Base-by-base conservation (phyloP, 1,140 invertebrate genomes). In the Bombyx mori region DNA sequence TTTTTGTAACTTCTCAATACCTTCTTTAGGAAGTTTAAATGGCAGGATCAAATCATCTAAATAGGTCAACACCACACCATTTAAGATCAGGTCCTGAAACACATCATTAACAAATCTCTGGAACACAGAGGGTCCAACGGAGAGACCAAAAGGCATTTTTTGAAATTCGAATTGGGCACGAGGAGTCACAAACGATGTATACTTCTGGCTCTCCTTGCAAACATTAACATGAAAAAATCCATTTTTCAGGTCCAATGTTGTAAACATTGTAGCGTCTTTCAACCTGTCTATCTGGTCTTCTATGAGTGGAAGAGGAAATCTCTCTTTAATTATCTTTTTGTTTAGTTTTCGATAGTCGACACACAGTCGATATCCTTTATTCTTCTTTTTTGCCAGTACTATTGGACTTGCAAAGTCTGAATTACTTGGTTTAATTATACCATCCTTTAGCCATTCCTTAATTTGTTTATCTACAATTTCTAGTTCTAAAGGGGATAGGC, bases 141-240 rank as follows among this genome's bases (percentile, higher is more conserved):
- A 62, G 0, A 82, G 18, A 3, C 75, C 77, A 57, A 75, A 82
- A 9, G 75, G 73, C 65, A 80, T 69, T 52, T 62, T 62, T 0
- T 52, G 26, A 46, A 73, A 84, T 49, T 79, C 69, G 48, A 65
- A 81, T 52, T 76, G 75, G 0, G 72, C 77, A 46, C 65, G 52
- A 42, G 69, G 59, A 10, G 72, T 80, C 9, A 66, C 68, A 54
- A 89, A 88, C 0, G 80, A 73, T 1, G 88, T 90, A 65, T 89
- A 89, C 3, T 73, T 63, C 6, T 51, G 68, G 56, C 73, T 67
- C 0, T 68, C 60, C 52, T 63, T 49, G 8, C 58, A 10, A 0
- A 89, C 49, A 6, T 72, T 60, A 6, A 91, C 71, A 62, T 91
- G 89, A 64, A 82, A 82, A 64, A 88, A 91, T 5, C 89, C 89